Conservation (phyloP, 2,797 vertebrate genomes). For the Pachyuromys duprasi region DNA sequence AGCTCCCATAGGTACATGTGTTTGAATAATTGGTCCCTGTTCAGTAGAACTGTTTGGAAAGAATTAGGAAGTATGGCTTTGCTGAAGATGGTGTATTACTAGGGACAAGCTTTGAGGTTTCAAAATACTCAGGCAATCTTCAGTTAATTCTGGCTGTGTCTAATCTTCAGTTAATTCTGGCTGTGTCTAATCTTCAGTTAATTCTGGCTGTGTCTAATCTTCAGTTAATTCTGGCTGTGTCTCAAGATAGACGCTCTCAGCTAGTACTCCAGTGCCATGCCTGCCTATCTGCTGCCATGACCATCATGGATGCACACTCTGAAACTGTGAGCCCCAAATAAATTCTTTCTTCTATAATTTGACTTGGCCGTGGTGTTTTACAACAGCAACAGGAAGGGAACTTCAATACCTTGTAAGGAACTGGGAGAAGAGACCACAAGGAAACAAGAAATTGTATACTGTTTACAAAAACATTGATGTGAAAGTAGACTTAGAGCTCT, state of each 20-base stretch:
- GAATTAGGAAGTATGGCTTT: background rate
- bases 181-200: too few species aligned
- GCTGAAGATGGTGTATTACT: background rate
- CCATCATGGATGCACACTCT: background rate
- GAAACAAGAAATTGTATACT: background rate
- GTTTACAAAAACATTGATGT: background rate
- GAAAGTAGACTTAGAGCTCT: conserved; percentile 49
- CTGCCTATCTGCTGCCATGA: background rate
- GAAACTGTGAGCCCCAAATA: background rate
- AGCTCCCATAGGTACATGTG: background rate
- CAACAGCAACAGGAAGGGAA: background rate
- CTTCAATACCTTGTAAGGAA: background rate
- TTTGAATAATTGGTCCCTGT: background rate
- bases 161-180: background rate
- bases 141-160: too few species aligned
- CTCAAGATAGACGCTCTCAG: background rate
- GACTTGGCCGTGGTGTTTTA: background rate
- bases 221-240: background rate
- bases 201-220: too few species aligned
- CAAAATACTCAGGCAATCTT: background rate
- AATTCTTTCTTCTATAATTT: background rate
- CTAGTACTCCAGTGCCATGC: background rate
- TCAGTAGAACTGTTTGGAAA: background rate
- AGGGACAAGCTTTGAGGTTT: background rate
- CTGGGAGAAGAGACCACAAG: background rate